Conservation (phyloP, 30 jellyfish, hydroid and myxozoan genomes). For the Phacellophora camtschatica region DNA sequence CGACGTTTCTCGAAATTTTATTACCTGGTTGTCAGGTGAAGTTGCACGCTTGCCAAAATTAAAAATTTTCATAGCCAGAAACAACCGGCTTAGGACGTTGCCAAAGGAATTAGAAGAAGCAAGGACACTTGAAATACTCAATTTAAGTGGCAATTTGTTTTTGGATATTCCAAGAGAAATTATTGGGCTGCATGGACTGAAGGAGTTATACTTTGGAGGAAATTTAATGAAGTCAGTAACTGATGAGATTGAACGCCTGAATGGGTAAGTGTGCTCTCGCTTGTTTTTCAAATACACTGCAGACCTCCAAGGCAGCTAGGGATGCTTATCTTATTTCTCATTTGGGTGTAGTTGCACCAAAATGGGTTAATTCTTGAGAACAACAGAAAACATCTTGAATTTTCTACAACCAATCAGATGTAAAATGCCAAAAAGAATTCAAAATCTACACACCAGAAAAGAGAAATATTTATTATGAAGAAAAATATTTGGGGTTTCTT, state of each 20-base stretch:
- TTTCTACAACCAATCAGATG: too few relatives aligned
- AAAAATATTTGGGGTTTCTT: too few relatives aligned
- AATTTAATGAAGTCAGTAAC: conserved; percentile 58
- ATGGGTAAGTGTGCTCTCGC: conserved; percentile 50
- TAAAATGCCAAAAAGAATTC: too few relatives aligned
- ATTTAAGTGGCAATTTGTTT: conserved; percentile 87
- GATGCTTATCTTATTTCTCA: background rate
- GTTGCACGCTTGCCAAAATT: conserved; percentile 54
- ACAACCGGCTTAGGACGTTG: conserved; percentile 65
- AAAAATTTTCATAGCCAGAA: conserved; percentile 71
- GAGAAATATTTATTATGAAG: too few relatives aligned
- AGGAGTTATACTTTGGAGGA: conserved; percentile 96
- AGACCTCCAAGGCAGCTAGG: background rate
- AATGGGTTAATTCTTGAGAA: too few relatives aligned
- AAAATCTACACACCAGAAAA: too few relatives aligned
- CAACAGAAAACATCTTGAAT: too few relatives aligned
- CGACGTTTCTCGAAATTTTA: conserved; percentile 85
- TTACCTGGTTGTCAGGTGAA: conserved; percentile 97
- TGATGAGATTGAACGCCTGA: conserved; percentile 58
- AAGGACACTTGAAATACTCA: conserved; percentile 54
- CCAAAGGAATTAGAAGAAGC: conserved; percentile 85
- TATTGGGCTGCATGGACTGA: conserved; percentile 45
- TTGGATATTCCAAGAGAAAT: conserved; percentile 74
- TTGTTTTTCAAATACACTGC: background rate
- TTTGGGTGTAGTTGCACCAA: too few relatives aligned